Base-by-base conservation (phyloP, 2,113 vertebrate species). In the Brachyistius frenatus region DNA sequence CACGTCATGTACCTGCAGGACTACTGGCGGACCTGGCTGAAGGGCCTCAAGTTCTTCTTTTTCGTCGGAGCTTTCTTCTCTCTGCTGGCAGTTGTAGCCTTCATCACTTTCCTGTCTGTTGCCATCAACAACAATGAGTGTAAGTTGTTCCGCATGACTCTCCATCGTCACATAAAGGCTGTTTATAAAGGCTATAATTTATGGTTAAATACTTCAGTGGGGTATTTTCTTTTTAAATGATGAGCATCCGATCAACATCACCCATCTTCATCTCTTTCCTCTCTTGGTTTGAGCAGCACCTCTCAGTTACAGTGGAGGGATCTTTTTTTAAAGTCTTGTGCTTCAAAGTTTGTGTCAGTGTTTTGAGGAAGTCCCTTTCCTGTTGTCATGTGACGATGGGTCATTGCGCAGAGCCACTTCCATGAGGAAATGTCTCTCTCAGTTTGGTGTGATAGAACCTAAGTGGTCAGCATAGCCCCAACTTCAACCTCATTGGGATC, bases 1-100 rank as follows among this genome's bases (percentile, higher is more conserved):
- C 98, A 99, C 78, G 75, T 97, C 87, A 99, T 99, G 97, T 99
- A 99, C 91, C 91, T 97, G 82, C 96, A 99, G 93, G 98, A 99
- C 90, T 97, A 95, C 93, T 99, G 98, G 98, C 94, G 96, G 88
- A 98, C 97, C 35, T 99, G 98, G 98, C 91, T 99, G 39, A 98
- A 96, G 86, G 98, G 98, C 5, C 94, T 99, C 67, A 96, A 93
- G 66, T 96, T 98, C 92, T 99, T 99, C 90, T 94, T 98, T 83
- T 83, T 90, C 68, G 86, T 96, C 0, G 98, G 97, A 0, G 37
- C 94, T 61, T 74, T 97, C 86, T 97, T 99, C 94, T 95, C 93
- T 0, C 9, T 93, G 4, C 69, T 98, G 64, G 95, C 96, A 1
- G 5, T 96, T 0, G 76, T 96, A 16, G 95, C 96, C 35, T 96